Percentiles rank a stretch among this genome's conserved stretches.
Evolutionary conservation across 2,113 vertebrate genomes (phyloP).

Genomic region (Chloroceryle aenea): DNA sequence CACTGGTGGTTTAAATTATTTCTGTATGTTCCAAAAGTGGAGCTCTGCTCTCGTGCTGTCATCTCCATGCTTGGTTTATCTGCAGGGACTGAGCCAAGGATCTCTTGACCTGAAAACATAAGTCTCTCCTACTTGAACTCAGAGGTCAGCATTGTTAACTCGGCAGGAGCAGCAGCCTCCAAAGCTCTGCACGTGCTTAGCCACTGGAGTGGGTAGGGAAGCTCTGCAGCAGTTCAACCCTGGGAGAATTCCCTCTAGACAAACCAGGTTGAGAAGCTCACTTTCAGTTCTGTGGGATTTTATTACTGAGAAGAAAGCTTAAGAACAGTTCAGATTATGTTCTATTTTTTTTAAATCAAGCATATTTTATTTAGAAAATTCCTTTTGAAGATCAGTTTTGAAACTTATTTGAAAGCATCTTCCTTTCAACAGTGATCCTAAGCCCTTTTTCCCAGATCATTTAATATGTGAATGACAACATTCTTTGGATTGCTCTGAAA

Average conservation of each 20-base stretch:
- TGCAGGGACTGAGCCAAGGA: neutral
- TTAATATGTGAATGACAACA: neutral
- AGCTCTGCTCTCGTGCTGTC: neutral
- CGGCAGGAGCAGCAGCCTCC: neutral
- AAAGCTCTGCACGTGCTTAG: neutral
- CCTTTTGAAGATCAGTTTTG: neutral
- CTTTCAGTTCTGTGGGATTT: neutral
- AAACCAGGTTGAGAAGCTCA: neutral
- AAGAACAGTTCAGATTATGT: neutral
- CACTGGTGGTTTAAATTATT: neutral
- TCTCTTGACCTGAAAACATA: neutral
- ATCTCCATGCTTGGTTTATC: neutral
- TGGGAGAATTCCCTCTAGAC: neutral
- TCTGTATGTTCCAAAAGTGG: neutral
- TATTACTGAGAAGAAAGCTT: neutral
- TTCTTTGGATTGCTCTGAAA: neutral
- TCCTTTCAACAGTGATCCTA: neutral
- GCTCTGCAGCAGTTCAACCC: neutral
- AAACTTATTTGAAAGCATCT: neutral
- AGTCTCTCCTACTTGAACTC: neutral
- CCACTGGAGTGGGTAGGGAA: neutral
- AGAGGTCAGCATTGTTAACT: neutral
- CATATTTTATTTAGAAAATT: neutral
- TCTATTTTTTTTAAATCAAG: neutral
- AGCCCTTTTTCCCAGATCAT: neutral